These are phyloP conservation scores for Drosophila kambysellisi DNA, from an alignment of 2,888 invertebrate genomes.

Conservation along the genomic window DNA sequence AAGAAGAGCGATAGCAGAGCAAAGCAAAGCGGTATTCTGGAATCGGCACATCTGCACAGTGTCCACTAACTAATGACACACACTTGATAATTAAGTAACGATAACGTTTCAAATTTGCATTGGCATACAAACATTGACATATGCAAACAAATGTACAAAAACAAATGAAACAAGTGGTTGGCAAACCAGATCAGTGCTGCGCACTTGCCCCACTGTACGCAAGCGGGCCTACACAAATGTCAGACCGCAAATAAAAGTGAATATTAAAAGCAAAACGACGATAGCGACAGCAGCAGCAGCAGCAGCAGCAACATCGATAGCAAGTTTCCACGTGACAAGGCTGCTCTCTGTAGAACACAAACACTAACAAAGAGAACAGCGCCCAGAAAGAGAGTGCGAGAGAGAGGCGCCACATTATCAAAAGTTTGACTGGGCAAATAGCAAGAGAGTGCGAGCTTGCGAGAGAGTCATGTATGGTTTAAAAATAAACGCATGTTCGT, in stretches of 20 bases:
- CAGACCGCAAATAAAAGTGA: conserved; percentile 72
- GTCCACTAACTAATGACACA: conserved; percentile 18
- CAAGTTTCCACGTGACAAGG: conserved; percentile 67
- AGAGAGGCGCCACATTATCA: conserved; percentile 35
- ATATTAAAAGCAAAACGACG: conserved; percentile 66
- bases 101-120: neutral
- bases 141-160: neutral
- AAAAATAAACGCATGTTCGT: conserved; percentile 56
- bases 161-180: neutral
- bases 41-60: conserved; percentile 55
- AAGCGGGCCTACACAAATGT: conserved; percentile 28
- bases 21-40: conserved; percentile 10
- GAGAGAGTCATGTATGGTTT: conserved; percentile 43
- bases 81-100: conserved; percentile 5
- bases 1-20: conserved; percentile 13
- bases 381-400: conserved; percentile 20
- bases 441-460: conserved; percentile 16
- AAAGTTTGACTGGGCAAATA: conserved; percentile 19
- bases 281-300: conserved; percentile 30
- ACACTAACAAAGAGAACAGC: conserved; percentile 23
- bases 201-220: conserved; percentile 47
- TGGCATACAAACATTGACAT: neutral
- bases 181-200: neutral
- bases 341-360: conserved; percentile 33
- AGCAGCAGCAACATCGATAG: conserved; percentile 14